These are phyloP conservation scores for Hapalemur alaotrensis DNA, from an alignment of 2,797 vertebrate species.

Conservation along the genomic window DNA sequence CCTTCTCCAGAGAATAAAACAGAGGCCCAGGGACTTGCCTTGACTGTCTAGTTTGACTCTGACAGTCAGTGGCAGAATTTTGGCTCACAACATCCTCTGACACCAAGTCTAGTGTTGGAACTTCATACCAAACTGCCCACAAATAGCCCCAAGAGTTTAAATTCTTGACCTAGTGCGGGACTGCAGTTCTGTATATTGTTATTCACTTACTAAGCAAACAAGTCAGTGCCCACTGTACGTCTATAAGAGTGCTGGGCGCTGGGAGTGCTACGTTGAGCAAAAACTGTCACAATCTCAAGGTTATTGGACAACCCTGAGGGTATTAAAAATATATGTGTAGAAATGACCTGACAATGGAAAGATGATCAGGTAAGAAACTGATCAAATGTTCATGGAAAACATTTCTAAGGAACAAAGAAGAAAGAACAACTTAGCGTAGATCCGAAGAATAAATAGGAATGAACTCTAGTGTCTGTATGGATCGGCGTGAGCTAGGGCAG, in stretches of 20 bases:
- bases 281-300: background rate
- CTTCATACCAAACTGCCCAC: background rate
- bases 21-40: background rate
- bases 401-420: background rate
- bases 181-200: background rate
- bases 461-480: fast-evolving
- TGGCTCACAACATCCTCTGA: background rate
- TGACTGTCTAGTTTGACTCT: background rate
- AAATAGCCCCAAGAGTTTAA: background rate
- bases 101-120: background rate
- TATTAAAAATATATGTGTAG: background rate
- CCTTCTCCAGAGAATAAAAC: background rate
- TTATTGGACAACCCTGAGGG: no score
- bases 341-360: background rate
- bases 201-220: background rate
- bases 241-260: no score
- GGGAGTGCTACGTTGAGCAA: background rate
- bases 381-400: background rate
- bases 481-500: background rate
- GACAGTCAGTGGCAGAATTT: background rate
- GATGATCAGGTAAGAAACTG: background rate
- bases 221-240: background rate
- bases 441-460: background rate
- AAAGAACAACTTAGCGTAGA: background rate
- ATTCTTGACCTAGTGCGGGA: background rate